phyloP scores from a whole-genome alignment of 2,888 invertebrate species.

The Ophion ventricosus region DNA sequence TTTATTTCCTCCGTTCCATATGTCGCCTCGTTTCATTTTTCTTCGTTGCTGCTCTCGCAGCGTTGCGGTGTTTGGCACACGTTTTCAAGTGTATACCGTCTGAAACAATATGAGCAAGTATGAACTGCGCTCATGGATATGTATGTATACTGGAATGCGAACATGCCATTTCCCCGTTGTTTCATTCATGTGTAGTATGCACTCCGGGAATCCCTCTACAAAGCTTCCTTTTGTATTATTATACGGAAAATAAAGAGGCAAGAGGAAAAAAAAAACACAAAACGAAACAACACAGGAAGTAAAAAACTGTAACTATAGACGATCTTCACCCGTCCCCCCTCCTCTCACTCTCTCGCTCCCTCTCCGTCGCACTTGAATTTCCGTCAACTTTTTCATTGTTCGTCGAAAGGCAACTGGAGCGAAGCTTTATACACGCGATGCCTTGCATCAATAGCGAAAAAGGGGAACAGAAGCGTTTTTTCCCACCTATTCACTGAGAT shows the following conservation, averaged over 20 bases:
- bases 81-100: conserved; percentile 34
- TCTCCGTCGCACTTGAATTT: conserved; percentile 6
- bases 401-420: neutral
- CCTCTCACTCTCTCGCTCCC: conserved; percentile 37
- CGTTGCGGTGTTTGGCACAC: conserved; percentile 53
- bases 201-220: conserved; percentile 40
- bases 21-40: conserved; percentile 35
- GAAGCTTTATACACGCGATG: conserved; percentile 3
- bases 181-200: conserved; percentile 54
- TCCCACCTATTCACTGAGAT: neutral
- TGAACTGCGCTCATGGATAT: conserved; percentile 75
- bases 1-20: neutral
- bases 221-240: conserved; percentile 46
- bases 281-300: conserved; percentile 42
- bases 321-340: conserved; percentile 27
- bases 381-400: conserved; percentile 42
- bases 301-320: too few species aligned
- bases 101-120: conserved; percentile 73
- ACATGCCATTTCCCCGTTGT: conserved; percentile 70
- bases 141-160: conserved; percentile 68
- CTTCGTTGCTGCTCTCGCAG: conserved; percentile 35
- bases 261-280: neutral
- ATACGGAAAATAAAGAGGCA: neutral
- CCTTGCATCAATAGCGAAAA: neutral
- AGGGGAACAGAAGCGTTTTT: neutral